phyloP scores from a whole-genome alignment of 2,888 invertebrate genomes.

The Trileptium ribeirensis region DNA sequence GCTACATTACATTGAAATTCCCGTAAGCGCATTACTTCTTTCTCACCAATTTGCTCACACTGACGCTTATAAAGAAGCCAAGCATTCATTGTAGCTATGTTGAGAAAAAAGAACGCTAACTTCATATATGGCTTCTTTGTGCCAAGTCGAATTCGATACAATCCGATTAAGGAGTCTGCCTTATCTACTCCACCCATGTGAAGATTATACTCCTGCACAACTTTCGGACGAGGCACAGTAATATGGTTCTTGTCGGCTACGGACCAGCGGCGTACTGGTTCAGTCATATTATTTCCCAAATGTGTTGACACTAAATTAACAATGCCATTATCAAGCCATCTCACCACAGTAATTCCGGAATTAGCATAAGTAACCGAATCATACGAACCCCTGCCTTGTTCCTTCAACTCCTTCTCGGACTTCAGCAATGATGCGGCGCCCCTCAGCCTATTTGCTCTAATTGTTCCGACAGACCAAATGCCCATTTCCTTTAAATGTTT shows the following conservation, averaged over 20 bases:
- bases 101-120: background rate
- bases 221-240: background rate
- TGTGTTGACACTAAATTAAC: background rate
- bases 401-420: background rate
- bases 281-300: background rate
- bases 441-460: background rate
- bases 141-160: slow-evolving; percentile 7
- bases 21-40: background rate
- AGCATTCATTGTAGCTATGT: background rate
- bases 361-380: background rate
- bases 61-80: background rate
- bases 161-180: background rate
- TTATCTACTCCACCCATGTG: background rate
- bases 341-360: background rate
- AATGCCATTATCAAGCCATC: background rate
- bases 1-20: background rate
- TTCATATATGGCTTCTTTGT: slow-evolving; percentile 3
- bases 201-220: background rate
- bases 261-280: background rate
- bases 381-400: background rate
- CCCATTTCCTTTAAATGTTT: background rate
- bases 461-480: background rate
- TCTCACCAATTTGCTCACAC: background rate
- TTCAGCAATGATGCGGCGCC: background rate
- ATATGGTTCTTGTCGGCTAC: background rate